Evolutionary conservation across 2,888 invertebrate genomes (phyloP), one percentile per base, ranked within the genome.

Genomic region (Artemia sinica): DNA sequence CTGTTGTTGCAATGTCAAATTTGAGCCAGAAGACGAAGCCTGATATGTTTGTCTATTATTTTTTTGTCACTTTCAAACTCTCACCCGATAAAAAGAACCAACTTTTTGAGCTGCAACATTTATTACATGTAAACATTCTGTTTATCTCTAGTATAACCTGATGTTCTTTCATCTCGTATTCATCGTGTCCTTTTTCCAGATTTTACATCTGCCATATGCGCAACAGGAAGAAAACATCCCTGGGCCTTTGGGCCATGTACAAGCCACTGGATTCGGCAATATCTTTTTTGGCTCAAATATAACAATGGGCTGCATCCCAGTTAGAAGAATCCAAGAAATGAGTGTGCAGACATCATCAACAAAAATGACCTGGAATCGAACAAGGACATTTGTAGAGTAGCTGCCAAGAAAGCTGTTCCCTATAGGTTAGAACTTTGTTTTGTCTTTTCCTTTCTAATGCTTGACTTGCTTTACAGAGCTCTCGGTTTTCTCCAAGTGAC

Each of bases 341-440:
- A 18, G 18, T 58, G 14, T 58, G 10, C n/a, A 18, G 58, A 58
- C 10, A n/a, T 58, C 58, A 8, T 58, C 1, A 18, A 10, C 18
- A 58, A 58, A 18, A 58, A 58, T 10, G 58, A 58, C 18, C 58
- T 58, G 8, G 18, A 58, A n/a, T 58, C 58, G 1, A 18, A 18
- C n/a, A 58, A 58, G 18, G 58, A 58, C 18, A 58, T 58, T 58
- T 58, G 10, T 58, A 18, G 18, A 58, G 14, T 58, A 8, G 58
- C 58, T n/a, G 58, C 58, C 58, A 58, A 58, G 18, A 58, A 58
- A 18, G 58, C 58, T n/a, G 58, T 58, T 14, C 58, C 58, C 11
- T 58, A 58, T 9, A 58, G 58, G 58, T 58, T 8, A 1, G 58
- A 28, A 28, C 28, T 28, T 28, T 28, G 28, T 28, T 28, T 28